Evolutionary conservation across 1,140 invertebrate genomes (phyloP).

Genomic region (Heliconius nattereri): DNA sequence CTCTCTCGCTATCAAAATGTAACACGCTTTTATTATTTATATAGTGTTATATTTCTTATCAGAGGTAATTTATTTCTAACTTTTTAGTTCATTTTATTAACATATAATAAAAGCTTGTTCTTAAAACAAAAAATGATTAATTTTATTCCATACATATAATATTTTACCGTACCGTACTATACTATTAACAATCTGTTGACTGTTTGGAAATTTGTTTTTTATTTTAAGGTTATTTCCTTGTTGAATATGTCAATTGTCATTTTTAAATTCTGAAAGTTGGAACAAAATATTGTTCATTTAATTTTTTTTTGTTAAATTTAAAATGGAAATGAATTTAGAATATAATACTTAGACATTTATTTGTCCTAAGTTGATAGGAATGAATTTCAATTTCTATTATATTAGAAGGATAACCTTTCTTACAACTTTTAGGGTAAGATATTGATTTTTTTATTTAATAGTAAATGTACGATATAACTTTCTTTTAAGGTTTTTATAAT

Average conservation of each 20-base stretch:
- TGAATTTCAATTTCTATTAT: background rate
- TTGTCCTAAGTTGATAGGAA: background rate
- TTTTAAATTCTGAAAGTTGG: background rate
- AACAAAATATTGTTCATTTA: background rate
- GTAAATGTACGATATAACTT: too few relatives aligned
- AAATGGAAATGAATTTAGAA: background rate
- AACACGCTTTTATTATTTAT: too few relatives aligned
- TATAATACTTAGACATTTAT: background rate
- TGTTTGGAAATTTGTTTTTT: background rate
- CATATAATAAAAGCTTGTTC: too few relatives aligned
- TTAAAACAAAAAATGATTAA: too few relatives aligned
- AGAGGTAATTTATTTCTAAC: too few relatives aligned
- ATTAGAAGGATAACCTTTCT: slow-evolving; percentile 3
- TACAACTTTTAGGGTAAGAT: slow-evolving; percentile 28
- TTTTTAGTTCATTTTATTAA: too few relatives aligned
- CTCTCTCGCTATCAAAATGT: too few relatives aligned
- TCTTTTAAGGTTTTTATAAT: too few relatives aligned
- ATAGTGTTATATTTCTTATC: too few relatives aligned
- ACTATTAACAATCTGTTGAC: too few relatives aligned
- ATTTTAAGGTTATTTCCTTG: background rate
- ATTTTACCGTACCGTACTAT: too few relatives aligned
- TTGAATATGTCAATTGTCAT: background rate
- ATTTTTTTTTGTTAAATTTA: background rate
- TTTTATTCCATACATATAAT: background rate
- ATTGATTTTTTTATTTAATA: background rate